Base-by-base conservation (phyloP, 2,888 invertebrate species). In the Alentia gelatinosa region DNA sequence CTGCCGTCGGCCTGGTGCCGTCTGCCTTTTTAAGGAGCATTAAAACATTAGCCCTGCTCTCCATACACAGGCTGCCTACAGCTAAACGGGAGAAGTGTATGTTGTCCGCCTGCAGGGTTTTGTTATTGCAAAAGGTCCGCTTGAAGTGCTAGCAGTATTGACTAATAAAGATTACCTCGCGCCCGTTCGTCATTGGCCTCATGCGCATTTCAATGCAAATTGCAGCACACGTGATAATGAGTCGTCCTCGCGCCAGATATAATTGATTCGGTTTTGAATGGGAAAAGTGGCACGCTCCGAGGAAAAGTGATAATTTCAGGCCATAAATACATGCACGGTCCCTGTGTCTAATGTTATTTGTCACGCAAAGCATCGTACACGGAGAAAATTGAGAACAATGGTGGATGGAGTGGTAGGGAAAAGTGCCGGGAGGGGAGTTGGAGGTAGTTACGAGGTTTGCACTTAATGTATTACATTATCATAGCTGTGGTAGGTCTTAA, bases 181-280 rank as follows among this genome's bases (percentile, higher is more conserved):
- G 26, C 30, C n/a, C 30, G 68, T 68, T 30, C 68, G 30, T 68
- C 68, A 68, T 30, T 30, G 1, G 30, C 30, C 33, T 1, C 26
- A 68, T 26, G 68, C 68, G 26, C 68, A 68, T 68, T 68, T 68
- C 68, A 30, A 83, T 83, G 83, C 83, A 83, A 83, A 83, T 83
- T 83, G 83, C 37, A 37, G 39, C 83, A 83, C 83, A 83, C 37
- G 39, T 5, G 5, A 39, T 83, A 83, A 83, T 40, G 83, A 35
- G 26, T 19, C 37, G 12, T 23, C 3, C 23, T n/a, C 83, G 39
- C 26, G 83, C 83, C n/a, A 26, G 39, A 37, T 83, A 83, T 83
- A 37, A 83, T 83, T 83, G 83, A 83, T 83, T 83, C 39, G n/a
- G 83, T 83, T 83, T 83, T 83, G 39, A 40, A 83, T 26, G 30